These are phyloP conservation scores for Drosophila oshimai DNA, from an alignment of 1,140 invertebrate species.

Conservation along the genomic window DNA sequence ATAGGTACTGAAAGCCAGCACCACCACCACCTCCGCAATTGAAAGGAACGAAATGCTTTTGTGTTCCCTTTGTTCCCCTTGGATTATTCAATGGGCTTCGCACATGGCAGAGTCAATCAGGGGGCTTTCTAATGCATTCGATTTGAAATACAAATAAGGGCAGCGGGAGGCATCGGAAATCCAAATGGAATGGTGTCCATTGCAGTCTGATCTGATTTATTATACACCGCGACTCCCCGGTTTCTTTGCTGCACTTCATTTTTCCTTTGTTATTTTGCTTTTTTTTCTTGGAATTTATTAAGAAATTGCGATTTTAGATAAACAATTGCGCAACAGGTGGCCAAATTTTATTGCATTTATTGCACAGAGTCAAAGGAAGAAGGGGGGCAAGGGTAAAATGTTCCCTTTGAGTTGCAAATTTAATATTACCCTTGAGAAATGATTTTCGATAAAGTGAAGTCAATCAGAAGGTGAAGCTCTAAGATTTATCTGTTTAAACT, in stretches of 20 bases:
- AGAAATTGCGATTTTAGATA: background rate
- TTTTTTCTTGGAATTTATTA: no score
- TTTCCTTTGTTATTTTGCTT: background rate
- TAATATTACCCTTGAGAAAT: no score
- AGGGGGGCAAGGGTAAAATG: no score
- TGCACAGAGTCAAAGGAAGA: no score
- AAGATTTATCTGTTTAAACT: no score
- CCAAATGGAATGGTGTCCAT: background rate
- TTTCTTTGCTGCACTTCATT: background rate
- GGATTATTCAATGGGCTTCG: constrained; percentile 10
- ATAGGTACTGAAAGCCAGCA: no score
- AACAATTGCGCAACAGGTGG: background rate
- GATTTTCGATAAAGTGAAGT: no score
- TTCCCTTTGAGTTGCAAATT: no score
- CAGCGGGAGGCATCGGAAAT: no score
- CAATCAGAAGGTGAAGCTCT: no score
- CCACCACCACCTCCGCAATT: background rate
- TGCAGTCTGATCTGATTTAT: background rate
- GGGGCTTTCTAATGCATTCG: background rate
- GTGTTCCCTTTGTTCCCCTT: constrained; percentile 2
- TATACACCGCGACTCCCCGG: background rate
- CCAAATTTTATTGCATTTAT: no score
- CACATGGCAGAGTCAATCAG: constrained; percentile 1
- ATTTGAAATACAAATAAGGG: no score
- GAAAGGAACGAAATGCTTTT: background rate